These are phyloP conservation scores for Microhierax caerulescens DNA, from an alignment of 2,797 vertebrate species.

Conservation along the genomic window DNA sequence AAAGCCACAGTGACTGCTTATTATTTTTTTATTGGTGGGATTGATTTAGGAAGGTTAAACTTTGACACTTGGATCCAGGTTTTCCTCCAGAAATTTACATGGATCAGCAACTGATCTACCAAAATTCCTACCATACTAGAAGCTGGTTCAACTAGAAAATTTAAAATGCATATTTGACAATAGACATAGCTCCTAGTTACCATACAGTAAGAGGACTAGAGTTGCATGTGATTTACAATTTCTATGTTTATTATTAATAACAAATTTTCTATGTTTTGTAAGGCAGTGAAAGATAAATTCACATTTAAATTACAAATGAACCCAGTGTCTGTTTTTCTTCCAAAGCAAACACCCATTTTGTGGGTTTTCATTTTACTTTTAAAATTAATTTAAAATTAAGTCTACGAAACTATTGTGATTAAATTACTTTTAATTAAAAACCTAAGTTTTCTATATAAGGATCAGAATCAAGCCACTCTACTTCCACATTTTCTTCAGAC, in stretches of 20 bases:
- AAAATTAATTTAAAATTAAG: background rate
- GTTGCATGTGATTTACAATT: background rate
- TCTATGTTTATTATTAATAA: background rate
- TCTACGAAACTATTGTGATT: background rate
- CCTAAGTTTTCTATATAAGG: background rate
- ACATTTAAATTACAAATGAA: background rate
- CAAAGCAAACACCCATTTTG: background rate
- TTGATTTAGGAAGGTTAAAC: background rate
- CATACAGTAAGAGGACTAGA: background rate
- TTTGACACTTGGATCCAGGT: background rate
- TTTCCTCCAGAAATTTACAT: background rate
- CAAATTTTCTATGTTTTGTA: background rate
- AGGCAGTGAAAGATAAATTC: background rate
- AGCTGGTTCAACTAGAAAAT: background rate
- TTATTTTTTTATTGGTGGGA: background rate
- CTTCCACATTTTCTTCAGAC: background rate
- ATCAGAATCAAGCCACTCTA: background rate
- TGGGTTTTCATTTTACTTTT: background rate
- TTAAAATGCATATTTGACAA: background rate
- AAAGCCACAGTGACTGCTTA: background rate
- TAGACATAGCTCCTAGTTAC: background rate
- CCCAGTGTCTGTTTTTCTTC: background rate
- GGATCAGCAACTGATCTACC: background rate
- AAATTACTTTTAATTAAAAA: background rate
- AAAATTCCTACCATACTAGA: background rate